Evolutionary conservation across 1,140 invertebrate genomes (phyloP), one percentile per base, ranked within the genome.

Genomic region (Pomacea maculata): DNA sequence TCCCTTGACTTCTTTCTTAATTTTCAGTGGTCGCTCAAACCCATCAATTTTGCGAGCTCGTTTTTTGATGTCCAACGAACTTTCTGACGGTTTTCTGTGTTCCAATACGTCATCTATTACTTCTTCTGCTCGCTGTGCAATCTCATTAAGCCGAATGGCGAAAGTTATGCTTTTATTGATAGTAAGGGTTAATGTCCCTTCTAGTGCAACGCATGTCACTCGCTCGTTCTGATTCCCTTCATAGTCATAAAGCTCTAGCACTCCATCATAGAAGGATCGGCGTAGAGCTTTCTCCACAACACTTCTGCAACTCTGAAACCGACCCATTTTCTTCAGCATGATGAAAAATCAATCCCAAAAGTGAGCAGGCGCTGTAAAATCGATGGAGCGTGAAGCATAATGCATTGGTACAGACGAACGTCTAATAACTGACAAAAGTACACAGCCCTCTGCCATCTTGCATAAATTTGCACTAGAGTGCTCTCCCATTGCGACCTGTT

Each of bases 231-330:
- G 75, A 17, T 45, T 78, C 17, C 75, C 80, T 34, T 70, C 64
- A 63, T 78, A 78, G 68, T 85, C 84, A 79, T 85, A 85, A n/a
- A 85, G 75, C 70, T 83, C 82, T 17, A 85, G 55, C 6, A 85
- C 84, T 17, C 82, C 84, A 64, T 85, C 84, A 45, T 83, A 83
- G 65, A 85, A 85, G 10, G 84, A 81, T 29, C 84, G 74, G 34
- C 84, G 64, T 25, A 85, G 72, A 57, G 77, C 73, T 55, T 83
- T 81, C 63, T 85, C 84, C 75, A 85, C 80, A 17, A 85, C 72
- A 21, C 74, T 25, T 68, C 82, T 83, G 67, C 82, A 78, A 65
- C 77, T 78, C 54, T 78, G 77, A 25, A 78, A 78, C 19, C 77
- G 64, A 14, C 77, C 77, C 77, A 78, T 78, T 9, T 45, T 78